Conservation (phyloP, 2,888 invertebrate species). For the Celastrina argiolus region DNA sequence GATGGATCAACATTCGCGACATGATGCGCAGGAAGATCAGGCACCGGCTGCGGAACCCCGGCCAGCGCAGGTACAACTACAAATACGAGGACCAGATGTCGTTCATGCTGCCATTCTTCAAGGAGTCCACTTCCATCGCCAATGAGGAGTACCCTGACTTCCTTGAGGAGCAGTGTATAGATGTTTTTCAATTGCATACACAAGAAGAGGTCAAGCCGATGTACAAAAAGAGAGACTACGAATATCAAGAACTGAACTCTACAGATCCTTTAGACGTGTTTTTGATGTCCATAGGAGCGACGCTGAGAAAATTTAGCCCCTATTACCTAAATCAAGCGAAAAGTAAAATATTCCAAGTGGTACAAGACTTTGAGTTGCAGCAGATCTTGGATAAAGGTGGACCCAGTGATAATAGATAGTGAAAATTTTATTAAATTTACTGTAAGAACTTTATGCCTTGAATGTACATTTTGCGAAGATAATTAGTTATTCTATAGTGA, state of each 20-base stretch:
- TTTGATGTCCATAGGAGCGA: constrained; percentile 58
- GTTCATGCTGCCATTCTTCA: constrained; percentile 60
- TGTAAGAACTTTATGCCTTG: background rate
- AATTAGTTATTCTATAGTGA: no score
- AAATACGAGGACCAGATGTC: constrained; percentile 61
- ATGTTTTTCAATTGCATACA: constrained; percentile 38
- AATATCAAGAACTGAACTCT: constrained; percentile 48
- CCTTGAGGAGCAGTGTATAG: constrained; percentile 46
- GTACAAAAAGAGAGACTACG: constrained; percentile 36
- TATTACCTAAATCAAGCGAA: constrained; percentile 67
- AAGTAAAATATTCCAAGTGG: constrained; percentile 67
- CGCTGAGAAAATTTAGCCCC: constrained; percentile 57
- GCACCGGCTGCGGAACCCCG: constrained; percentile 49
- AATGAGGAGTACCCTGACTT: constrained; percentile 49
- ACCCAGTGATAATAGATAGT: constrained; percentile 41
- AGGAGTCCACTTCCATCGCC: constrained; percentile 36
- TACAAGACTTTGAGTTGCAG: constrained; percentile 64
- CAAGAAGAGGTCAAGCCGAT: constrained; percentile 43
- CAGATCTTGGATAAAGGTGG: constrained; percentile 55
- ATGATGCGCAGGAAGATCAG: constrained; percentile 61
- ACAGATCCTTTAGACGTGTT: constrained; percentile 62
- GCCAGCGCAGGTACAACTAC: constrained; percentile 51
- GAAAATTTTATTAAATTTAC: background rate
- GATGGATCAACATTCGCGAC: constrained; percentile 67
- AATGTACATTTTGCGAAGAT: background rate